Percentiles rank a stretch among this genome's conserved stretches.
Evolutionary conservation across 1,140 invertebrate species (phyloP).

Genomic region (Araneus ventricosus): DNA sequence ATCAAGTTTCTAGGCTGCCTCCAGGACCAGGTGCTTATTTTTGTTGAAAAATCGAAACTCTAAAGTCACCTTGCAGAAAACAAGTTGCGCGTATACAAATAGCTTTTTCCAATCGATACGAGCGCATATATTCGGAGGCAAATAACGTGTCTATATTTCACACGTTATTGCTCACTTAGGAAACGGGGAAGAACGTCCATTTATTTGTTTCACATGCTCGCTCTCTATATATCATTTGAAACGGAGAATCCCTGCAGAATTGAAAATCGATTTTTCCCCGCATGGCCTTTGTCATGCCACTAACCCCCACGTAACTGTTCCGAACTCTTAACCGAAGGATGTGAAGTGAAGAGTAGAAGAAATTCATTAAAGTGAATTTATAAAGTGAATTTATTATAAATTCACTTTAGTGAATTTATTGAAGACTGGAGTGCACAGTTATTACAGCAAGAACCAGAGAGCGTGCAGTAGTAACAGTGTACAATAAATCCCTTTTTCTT

Average conservation of each 20-base stretch:
- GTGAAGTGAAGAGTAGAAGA: too few relatives aligned
- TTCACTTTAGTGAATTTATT: too few relatives aligned
- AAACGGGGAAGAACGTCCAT: not conserved
- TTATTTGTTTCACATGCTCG: slow-evolving; percentile 48
- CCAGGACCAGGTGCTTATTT: slow-evolving; percentile 14
- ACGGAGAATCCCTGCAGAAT: not conserved
- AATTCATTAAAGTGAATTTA: too few relatives aligned
- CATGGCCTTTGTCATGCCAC: too few relatives aligned
- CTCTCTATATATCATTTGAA: slow-evolving; percentile 42
- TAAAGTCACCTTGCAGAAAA: slow-evolving; percentile 41
- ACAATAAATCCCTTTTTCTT: too few relatives aligned
- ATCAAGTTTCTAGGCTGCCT: not conserved
- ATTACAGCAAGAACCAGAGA: too few relatives aligned
- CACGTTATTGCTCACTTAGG: slow-evolving; percentile 58
- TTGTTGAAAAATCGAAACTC: slow-evolving; percentile 28
- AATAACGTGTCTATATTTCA: slow-evolving; percentile 61
- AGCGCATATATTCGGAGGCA: slow-evolving; percentile 35
- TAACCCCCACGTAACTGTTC: too few relatives aligned
- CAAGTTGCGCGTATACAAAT: not conserved
- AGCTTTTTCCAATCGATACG: slow-evolving; percentile 30
- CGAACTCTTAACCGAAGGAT: too few relatives aligned
- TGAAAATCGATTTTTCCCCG: not conserved
- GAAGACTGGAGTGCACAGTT: too few relatives aligned
- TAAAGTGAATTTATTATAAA: too few relatives aligned
- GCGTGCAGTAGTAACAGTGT: too few relatives aligned